Evolutionary conservation across 2,888 invertebrate genomes (phyloP).

Genomic region (Sarcophaga subvicina): DNA sequence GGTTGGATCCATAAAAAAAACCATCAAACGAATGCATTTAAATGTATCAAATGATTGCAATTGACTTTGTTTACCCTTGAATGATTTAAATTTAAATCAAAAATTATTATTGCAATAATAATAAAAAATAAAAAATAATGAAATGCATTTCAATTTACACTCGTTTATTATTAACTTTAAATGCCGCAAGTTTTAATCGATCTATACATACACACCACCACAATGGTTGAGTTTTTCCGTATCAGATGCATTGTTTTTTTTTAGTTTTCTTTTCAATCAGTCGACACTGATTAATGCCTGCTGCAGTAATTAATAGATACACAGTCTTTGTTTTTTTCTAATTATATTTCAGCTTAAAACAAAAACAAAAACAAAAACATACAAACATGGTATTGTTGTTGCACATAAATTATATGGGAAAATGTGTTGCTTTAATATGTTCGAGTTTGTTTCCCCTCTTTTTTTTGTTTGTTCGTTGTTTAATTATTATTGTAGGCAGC

Average conservation of each 20-base stretch:
- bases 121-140: background rate
- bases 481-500: conserved; percentile 52
- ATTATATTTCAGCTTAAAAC: background rate
- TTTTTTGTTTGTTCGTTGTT: background rate
- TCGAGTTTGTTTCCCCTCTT: background rate
- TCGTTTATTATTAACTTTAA: background rate
- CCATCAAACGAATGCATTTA: conserved; percentile 1
- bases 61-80: conserved; percentile 63
- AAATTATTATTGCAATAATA: background rate
- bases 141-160: conserved; percentile 22
- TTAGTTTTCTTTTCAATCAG: background rate
- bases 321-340: background rate
- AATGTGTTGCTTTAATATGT: background rate
- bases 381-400: background rate
- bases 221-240: conserved; percentile 37
- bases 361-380: background rate
- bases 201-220: background rate
- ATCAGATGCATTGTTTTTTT: conserved; percentile 32
- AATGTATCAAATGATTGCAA: conserved; percentile 45
- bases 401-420: background rate
- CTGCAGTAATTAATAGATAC: conserved; percentile 19
- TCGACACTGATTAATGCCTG: conserved; percentile 24
- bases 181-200: too few species aligned
- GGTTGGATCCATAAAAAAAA: background rate
- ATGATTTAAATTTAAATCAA: conserved; percentile 27